Conservation (phyloP, 2,797 vertebrate genomes). For the Valencia hispanica region DNA sequence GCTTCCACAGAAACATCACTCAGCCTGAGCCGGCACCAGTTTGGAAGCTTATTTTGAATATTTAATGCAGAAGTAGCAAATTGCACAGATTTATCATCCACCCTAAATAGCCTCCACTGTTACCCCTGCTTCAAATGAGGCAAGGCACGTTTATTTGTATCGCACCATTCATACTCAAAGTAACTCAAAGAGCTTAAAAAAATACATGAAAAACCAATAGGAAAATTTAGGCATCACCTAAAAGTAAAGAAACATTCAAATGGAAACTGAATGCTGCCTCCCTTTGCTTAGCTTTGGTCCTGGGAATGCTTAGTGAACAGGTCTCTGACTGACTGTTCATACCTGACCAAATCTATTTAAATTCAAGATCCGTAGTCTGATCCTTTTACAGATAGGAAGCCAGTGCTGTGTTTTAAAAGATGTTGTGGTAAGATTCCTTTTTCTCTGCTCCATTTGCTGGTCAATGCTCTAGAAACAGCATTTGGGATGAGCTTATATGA, state of each 20-base stretch:
- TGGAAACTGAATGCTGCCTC: background rate
- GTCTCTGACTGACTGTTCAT: background rate
- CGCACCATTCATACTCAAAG: background rate
- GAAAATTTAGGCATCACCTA: background rate
- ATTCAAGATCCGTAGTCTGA: background rate
- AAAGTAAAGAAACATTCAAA: background rate
- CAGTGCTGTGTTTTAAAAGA: too few species aligned
- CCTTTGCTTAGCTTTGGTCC: background rate
- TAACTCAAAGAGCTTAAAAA: background rate
- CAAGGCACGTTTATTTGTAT: background rate
- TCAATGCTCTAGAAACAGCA: too few species aligned
- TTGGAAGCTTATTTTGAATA: background rate
- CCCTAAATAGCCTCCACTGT: background rate
- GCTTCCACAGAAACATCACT: constrained; percentile 14
- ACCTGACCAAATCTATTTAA: background rate
- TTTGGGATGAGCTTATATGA: too few species aligned
- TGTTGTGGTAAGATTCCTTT: too few species aligned
- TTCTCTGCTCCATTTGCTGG: too few species aligned
- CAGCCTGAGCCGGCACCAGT: background rate
- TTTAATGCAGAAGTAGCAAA: background rate
- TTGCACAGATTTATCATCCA: constrained; percentile 3
- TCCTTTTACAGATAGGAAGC: too few species aligned
- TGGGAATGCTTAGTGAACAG: too few species aligned
- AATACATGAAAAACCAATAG: background rate
- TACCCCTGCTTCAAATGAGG: background rate